Conservation (phyloP, 1,140 invertebrate species). For the Anoplophora glabripennis region DNA sequence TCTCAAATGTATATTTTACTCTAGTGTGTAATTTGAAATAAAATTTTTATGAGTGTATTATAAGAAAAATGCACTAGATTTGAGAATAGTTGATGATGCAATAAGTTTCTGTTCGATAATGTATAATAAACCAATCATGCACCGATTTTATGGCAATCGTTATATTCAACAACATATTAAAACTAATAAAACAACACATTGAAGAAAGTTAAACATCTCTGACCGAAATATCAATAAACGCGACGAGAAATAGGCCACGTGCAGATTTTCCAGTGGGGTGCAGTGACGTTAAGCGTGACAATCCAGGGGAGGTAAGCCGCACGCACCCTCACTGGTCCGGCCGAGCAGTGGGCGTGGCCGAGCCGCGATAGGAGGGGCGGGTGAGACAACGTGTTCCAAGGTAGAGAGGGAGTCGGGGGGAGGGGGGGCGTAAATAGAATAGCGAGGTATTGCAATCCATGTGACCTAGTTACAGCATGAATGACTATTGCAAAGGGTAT, state of each 20-base stretch:
- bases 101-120: no score
- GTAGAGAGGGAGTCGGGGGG: background rate
- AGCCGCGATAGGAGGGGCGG: background rate
- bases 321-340: slow-evolving; percentile 12
- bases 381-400: background rate
- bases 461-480: slow-evolving; percentile 37
- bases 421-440: slow-evolving; percentile 26
- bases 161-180: no score
- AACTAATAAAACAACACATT: no score
- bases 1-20: no score
- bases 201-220: background rate
- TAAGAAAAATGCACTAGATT: no score
- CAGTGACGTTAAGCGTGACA: slow-evolving; percentile 27
- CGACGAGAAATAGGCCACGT: slow-evolving; percentile 3
- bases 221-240: slow-evolving; percentile 31
- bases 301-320: slow-evolving; percentile 17
- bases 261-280: slow-evolving; percentile 15
- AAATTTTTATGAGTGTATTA: no score
- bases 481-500: slow-evolving; percentile 38
- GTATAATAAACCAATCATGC: no score
- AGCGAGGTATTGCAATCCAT: slow-evolving; percentile 27
- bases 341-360: slow-evolving; percentile 11
- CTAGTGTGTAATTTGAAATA: no score
- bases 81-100: no score
- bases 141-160: no score